Base-by-base conservation (phyloP, 2,888 invertebrate genomes). In the Dicyrtomina minuta region DNA sequence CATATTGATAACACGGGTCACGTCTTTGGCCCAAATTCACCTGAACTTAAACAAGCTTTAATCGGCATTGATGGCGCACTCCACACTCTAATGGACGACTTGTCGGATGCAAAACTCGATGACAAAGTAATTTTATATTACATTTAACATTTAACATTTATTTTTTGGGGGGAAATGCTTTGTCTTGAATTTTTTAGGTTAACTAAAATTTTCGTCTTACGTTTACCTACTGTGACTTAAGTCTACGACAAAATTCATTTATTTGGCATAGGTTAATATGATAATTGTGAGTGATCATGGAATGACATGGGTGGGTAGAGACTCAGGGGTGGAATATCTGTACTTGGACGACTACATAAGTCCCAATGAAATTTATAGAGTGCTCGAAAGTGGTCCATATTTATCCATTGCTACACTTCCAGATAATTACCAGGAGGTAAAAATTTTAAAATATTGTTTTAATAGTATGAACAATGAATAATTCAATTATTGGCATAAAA, bases 221-320 rank as follows among this genome's bases (percentile, higher is more conserved):
- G 20, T 20, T 26, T 15, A 55, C n/a, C n/a, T n/a, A n/a, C n/a
- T n/a, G n/a, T n/a, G n/a, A n/a, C n/a, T n/a, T n/a, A n/a, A n/a
- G n/a, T 33, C 33, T 33, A 33, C 3, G 8, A 24, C 4, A 33
- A 33, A 33, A 33, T 33, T n/a, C n/a, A n/a, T n/a, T n/a, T n/a
- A n/a, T n/a, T n/a, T n/a, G n/a, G n/a, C n/a, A n/a, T 62, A 80
- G 80, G 79, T 81, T 26, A 81, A 81, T 70, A 75, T 82, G 17
- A 79, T 82, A 24, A 79, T 82, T 44, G 78, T 81, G 33, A 79
- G 81, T 61, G 82, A 82, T 70, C 82, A 82, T 59, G 82, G 82
- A 41, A 82, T 82, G 82, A 79, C 80, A 17, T 73, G 71, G 58
- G 77, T 78, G 3, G 79, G 78, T 17, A 73, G 76, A 6, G 76